Conservation (phyloP, 2,113 vertebrate genomes). For the Phyllostomus discolor region DNA sequence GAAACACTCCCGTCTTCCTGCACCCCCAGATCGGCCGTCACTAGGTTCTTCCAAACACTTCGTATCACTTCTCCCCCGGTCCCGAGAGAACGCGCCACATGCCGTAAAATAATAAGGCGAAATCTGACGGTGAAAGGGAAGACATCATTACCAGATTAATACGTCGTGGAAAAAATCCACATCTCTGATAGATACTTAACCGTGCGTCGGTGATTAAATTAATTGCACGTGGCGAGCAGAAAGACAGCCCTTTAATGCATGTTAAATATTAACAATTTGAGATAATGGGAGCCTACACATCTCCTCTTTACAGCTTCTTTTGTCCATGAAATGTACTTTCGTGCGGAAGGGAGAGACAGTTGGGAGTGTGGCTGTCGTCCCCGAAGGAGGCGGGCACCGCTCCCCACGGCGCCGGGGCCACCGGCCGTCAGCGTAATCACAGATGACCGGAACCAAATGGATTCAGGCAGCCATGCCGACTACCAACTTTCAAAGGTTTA, state of each 20-base stretch:
- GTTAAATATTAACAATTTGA: conserved; percentile 70
- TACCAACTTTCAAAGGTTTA: conserved; percentile 75
- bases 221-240: conserved; percentile 66
- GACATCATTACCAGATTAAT: conserved; percentile 67
- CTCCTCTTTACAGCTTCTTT: conserved; percentile 73
- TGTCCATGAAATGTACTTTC: conserved; percentile 75
- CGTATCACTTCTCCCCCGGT: neutral
- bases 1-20: neutral
- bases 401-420: conserved; percentile 66
- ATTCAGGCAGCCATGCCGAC: conserved; percentile 80
- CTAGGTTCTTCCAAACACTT: neutral
- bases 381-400: conserved; percentile 60
- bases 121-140: conserved; percentile 55
- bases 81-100: neutral
- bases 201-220: conserved; percentile 69
- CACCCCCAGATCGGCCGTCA: neutral
- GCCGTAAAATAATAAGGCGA: conserved; percentile 28
- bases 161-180: conserved; percentile 56
- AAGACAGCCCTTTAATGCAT: conserved; percentile 71
- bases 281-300: conserved; percentile 42
- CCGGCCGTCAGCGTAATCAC: conserved; percentile 79
- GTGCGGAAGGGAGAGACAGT: conserved; percentile 67
- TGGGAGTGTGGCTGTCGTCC: conserved; percentile 71
- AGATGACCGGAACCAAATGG: conserved; percentile 78
- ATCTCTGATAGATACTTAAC: conserved; percentile 64